Base-by-base conservation (phyloP, 2,113 vertebrate genomes). In the Lophius piscatorius region DNA sequence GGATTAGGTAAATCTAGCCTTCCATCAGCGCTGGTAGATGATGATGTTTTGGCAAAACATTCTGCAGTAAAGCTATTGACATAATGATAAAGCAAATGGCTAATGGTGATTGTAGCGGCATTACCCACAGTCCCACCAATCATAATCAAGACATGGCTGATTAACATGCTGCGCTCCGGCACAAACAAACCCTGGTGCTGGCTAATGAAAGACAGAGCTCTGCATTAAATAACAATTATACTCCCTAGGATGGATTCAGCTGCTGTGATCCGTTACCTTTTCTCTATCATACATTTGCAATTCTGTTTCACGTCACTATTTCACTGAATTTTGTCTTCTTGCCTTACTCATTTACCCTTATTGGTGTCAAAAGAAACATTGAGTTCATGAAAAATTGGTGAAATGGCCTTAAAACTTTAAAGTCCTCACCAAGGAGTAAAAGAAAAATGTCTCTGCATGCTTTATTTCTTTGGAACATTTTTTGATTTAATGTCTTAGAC, bases 81-180 rank as follows among this genome's bases (percentile, higher is more conserved):
- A 55, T 41, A 74, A 78, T 77, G 70, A 83, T 79, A 81, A 81
- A 61, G 68, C 51, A 85, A 76, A 80, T 57, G 70, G 55, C 50
- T 76, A 45, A 72, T 72, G 50, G 63, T 82, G 77, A 78, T 72
- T 47, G 68, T 55, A n/a, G 48, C 13, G 14, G 64, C 55, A 72
- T 80, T 84, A 79, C 60, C 58, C 36, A 6, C 58, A 47, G 68
- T 63, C 68, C 67, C 61, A 74, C 81, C 76, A 83, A 86, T 88
- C 77, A 82, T 70, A 82, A 88, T 86, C 82, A 88, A 81, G 81
- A 81, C 51, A 20, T 17, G 10, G 63, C 73, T 85, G 81, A 90
- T 89, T 85, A 90, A 80, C 85, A 79, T 63, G 55, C 56, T 0
- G 45, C 10, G 42, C 76, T 78, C 70, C 55, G 46, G 56, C 51